Evolutionary conservation across 1,140 invertebrate species (phyloP), one percentile per base, ranked within the genome.

Genomic region (Euura lappo): DNA sequence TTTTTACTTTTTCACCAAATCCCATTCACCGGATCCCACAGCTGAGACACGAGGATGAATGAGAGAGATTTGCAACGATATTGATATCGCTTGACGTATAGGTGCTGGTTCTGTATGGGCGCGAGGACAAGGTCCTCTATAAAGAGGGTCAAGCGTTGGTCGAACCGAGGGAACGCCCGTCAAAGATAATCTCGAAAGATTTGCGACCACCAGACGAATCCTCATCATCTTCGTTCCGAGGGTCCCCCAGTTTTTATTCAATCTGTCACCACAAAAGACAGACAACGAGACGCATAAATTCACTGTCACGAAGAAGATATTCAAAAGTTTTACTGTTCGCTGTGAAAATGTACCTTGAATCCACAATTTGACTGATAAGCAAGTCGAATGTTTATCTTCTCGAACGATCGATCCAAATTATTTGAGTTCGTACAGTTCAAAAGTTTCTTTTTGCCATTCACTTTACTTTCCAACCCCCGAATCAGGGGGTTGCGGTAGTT

Each of bases 1-100:
- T 28, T 28, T 28, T 28, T 28, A 28, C 28, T 28, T 28, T 28
- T 28, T 28, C 28, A 28, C 28, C 28, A 28, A 28, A 28, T 28
- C 28, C 28, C 28, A 28, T 28, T 28, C 28, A 28, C 28, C 28
- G 28, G 51, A 60, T n/a, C 51, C 51, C 3, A n/a, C 51, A 11
- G 51, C 10, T 1, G 51, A 60, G 51, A 60, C 51, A 60, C 8
- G 8, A 3, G 51, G 51, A 60, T 60, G 51, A 60, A 60, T 60
- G 51, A 60, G 51, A 60, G 51, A 60, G 51, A 60, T 60, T 60
- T 60, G 10, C 51, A 60, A 60, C 51, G 51, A 60, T 60, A 8
- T n/a, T 60, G 51, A 3, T n/a, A 60, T 6, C 28, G 28, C 28
- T 28, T 28, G 28, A 28, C 28, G 28, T 28, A 28, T 28, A 60